phyloP scores from a whole-genome alignment of 2,113 vertebrate species.

The Rhea pennata region DNA sequence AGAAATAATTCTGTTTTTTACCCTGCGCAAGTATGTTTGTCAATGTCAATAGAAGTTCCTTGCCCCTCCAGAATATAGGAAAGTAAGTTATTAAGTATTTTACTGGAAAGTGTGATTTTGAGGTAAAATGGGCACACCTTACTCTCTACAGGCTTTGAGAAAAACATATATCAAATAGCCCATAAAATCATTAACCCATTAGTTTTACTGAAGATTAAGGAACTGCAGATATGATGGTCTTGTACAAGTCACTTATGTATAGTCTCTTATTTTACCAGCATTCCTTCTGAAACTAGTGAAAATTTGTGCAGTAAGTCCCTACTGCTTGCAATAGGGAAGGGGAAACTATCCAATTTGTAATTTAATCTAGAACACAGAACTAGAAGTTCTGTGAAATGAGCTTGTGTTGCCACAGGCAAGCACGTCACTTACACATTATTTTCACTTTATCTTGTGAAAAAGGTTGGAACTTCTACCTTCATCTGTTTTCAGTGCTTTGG shows the following conservation, averaged over 20 bases:
- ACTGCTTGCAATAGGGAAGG: neutral
- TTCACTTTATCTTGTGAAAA: neutral
- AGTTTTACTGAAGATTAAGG: neutral
- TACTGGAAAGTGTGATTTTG: neutral
- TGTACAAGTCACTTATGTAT: neutral
- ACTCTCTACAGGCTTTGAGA: neutral
- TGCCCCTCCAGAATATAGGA: neutral
- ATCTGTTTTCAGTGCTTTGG: neutral
- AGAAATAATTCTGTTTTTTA: neutral
- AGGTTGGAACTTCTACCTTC: neutral
- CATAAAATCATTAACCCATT: neutral
- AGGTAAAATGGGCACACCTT: neutral
- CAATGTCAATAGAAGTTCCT: neutral
- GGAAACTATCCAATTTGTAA: neutral
- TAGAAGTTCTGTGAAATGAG: neutral
- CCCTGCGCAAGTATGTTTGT: neutral
- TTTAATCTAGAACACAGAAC: neutral
- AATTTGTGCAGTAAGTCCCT: neutral
- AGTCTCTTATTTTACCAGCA: neutral
- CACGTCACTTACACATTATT: accelerated
- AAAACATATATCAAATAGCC: neutral
- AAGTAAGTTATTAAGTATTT: neutral
- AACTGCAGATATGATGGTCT: neutral
- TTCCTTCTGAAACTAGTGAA: neutral
- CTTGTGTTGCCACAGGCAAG: neutral